phyloP scores from a whole-genome alignment of 1,140 invertebrate genomes.

The Hyphantria cunea region DNA sequence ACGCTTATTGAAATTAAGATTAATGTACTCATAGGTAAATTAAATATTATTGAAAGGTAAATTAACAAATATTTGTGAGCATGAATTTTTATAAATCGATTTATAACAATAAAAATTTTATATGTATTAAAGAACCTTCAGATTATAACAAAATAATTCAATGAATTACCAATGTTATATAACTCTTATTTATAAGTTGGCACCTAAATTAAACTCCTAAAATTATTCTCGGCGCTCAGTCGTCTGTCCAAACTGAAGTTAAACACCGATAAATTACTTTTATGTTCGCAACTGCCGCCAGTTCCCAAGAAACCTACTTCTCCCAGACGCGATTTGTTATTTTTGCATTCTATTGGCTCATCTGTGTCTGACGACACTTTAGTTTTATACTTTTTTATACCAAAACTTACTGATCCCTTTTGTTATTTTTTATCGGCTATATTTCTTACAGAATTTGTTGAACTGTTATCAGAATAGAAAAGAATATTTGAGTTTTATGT shows the following conservation, averaged over 20 bases:
- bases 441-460: no score
- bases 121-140: no score
- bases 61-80: no score
- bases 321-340: slow-evolving; percentile 9
- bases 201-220: slow-evolving; percentile 34
- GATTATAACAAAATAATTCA: slow-evolving; percentile 1
- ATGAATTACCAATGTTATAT: background rate
- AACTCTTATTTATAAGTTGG: slow-evolving; percentile 12
- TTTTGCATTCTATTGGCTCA: slow-evolving; percentile 24
- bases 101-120: no score
- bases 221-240: slow-evolving; percentile 23
- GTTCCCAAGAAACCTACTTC: slow-evolving; percentile 21
- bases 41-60: no score
- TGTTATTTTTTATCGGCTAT: background rate
- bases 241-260: slow-evolving; percentile 30
- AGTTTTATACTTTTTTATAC: background rate
- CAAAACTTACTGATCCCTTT: background rate
- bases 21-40: no score
- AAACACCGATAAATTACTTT: slow-evolving; percentile 43
- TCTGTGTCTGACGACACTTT: slow-evolving; percentile 17
- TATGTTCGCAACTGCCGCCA: slow-evolving; percentile 22
- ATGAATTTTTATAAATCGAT: no score
- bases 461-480: no score
- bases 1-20: no score
- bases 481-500: no score